Evolutionary conservation across 1,140 invertebrate genomes (phyloP).

Genomic region (Oreohelix idahoensis): DNA sequence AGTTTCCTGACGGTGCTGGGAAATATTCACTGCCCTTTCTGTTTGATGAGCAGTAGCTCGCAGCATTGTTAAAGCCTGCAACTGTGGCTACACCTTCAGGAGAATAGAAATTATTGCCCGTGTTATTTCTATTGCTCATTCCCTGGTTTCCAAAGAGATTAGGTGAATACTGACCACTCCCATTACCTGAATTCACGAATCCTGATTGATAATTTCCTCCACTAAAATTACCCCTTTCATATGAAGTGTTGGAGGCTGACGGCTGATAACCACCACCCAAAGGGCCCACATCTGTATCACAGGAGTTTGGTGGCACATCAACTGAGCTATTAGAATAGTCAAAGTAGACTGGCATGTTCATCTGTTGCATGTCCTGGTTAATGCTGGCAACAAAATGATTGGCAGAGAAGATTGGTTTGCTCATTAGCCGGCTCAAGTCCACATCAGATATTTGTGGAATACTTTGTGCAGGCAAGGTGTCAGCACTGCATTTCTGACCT

Average conservation of each 20-base stretch:
- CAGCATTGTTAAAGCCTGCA: constrained; percentile 5
- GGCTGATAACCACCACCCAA: not conserved
- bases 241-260: not conserved
- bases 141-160: not conserved
- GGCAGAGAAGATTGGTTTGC: not conserved
- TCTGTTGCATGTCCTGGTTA: constrained; percentile 7
- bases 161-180: not conserved
- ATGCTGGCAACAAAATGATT: not conserved
- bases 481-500: not conserved
- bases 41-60: constrained; percentile 1
- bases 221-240: not conserved
- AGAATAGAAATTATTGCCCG: not conserved
- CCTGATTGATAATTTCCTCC: not conserved
- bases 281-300: not conserved
- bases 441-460: not conserved
- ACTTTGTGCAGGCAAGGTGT: not conserved
- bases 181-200: not conserved
- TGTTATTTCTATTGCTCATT: not conserved
- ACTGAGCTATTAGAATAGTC: not conserved
- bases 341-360: not conserved
- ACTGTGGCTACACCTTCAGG: not conserved
- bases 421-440: constrained; percentile 15
- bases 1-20: not conserved
- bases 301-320: not conserved
- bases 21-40: constrained; percentile 14